Percentiles rank a stretch among this genome's conserved stretches.
Conservation (phyloP, 2,888 invertebrate species). For the Agonopterix arenella region DNA sequence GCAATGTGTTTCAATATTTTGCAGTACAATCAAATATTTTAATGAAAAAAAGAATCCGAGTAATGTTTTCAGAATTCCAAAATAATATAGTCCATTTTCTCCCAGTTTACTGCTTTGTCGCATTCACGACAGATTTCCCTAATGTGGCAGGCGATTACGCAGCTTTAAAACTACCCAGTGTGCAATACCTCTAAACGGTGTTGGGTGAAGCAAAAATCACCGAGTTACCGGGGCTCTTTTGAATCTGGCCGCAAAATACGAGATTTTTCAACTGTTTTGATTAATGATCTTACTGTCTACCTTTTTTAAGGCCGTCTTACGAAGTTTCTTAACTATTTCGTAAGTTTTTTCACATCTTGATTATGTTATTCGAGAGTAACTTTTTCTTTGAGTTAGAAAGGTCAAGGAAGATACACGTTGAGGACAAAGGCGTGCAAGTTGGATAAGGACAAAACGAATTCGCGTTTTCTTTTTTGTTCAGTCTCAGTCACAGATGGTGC, state of each 20-base stretch:
- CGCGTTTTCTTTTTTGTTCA: too few species aligned
- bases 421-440: background rate
- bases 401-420: background rate
- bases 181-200: slow-evolving; percentile 1
- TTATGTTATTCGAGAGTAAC: slow-evolving; percentile 1
- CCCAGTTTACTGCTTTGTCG: slow-evolving; percentile 2
- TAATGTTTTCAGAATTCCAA: background rate
- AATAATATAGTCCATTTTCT: slow-evolving; percentile 2
- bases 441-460: background rate
- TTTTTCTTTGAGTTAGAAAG: too few species aligned
- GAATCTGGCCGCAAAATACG: slow-evolving; percentile 11
- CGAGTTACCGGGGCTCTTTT: slow-evolving; percentile 4
- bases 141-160: slow-evolving; percentile 7
- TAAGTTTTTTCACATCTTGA: slow-evolving; percentile 2
- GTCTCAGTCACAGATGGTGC: too few species aligned
- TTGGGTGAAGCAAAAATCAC: slow-evolving; percentile 2
- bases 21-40: too few species aligned
- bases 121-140: slow-evolving; percentile 7
- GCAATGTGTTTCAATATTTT: too few species aligned
- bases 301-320: slow-evolving; percentile 24
- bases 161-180: slow-evolving; percentile 2
- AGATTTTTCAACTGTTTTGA: slow-evolving; percentile 23
- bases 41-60: too few species aligned
- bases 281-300: slow-evolving; percentile 26
- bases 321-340: slow-evolving; percentile 16